Evolutionary conservation across 2,113 vertebrate genomes (phyloP).

Genomic region (Falco punctatus): DNA sequence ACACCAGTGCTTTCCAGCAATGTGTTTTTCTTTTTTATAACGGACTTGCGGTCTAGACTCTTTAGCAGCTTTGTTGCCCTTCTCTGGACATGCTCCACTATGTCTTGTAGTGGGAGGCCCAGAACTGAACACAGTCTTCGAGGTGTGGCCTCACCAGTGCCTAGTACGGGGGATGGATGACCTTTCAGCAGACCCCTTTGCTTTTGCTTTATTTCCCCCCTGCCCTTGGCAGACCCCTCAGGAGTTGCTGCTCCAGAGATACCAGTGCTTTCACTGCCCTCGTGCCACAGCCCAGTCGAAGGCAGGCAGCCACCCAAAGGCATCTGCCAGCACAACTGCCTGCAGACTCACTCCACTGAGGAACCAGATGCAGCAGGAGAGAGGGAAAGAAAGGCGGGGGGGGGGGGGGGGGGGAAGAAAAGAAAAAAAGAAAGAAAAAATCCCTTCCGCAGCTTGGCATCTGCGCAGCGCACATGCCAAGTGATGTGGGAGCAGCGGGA

Average conservation of each 20-base stretch:
- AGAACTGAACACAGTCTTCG: too few species aligned
- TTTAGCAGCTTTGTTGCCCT: too few species aligned
- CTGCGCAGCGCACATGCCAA: slow-evolving; percentile 60
- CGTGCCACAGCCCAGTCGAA: not conserved
- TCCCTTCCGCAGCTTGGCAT: slow-evolving; percentile 56
- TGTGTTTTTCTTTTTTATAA: not conserved
- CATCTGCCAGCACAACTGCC: slow-evolving; percentile 57
- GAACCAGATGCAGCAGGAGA: slow-evolving; percentile 57
- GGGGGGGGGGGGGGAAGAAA: too few species aligned
- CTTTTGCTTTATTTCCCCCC: not conserved
- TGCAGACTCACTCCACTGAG: slow-evolving; percentile 38
- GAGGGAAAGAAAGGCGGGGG: too few species aligned
- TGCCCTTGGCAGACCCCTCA: not conserved
- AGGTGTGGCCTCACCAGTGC: too few species aligned
- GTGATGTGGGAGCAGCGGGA: not conserved
- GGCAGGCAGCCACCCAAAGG: slow-evolving; percentile 21
- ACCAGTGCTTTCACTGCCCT: not conserved
- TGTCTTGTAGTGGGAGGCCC: too few species aligned
- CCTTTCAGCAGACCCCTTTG: too few species aligned
- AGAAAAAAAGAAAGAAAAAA: not conserved
- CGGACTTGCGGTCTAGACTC: too few species aligned
- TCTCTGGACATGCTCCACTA: too few species aligned
- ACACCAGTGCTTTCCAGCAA: not conserved
- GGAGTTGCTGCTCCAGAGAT: not conserved
- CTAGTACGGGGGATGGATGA: too few species aligned